phyloP scores from a whole-genome alignment of 2,797 vertebrate genomes.

The Melanotaenia pygmaea region DNA sequence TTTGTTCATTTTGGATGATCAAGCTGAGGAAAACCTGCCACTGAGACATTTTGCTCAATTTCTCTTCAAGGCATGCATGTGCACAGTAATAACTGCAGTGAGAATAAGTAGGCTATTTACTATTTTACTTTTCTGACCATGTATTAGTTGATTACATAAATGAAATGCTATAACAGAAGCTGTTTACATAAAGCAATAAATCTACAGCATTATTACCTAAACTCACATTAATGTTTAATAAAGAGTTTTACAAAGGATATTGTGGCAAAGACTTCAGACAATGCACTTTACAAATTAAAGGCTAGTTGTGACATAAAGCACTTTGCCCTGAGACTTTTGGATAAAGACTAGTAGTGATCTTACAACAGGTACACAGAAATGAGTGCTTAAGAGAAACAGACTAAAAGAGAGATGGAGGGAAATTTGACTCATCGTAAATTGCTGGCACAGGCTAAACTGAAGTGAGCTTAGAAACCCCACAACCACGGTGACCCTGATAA shows the following conservation, averaged over 20 bases:
- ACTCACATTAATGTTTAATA: slow-evolving; percentile 31
- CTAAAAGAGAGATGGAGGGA: slow-evolving; percentile 18
- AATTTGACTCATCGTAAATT: slow-evolving; percentile 63
- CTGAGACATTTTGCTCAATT: neutral
- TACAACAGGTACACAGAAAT: neutral
- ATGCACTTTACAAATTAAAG: neutral
- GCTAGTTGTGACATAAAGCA: neutral
- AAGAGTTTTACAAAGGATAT: slow-evolving; percentile 39
- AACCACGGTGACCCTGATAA: slow-evolving; percentile 40
- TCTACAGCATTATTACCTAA: slow-evolving; percentile 40
- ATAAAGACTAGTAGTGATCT: neutral
- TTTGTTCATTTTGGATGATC: neutral
- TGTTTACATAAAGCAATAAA: slow-evolving; percentile 21
- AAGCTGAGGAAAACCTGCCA: neutral
- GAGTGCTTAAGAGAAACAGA: slow-evolving; percentile 35
- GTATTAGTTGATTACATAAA: neutral
- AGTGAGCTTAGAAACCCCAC: slow-evolving; percentile 37
- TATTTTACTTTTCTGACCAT: slow-evolving; percentile 23
- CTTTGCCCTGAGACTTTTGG: neutral
- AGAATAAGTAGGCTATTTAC: neutral
- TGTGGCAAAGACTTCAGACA: neutral
- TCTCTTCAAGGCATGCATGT: neutral
- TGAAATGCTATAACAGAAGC: slow-evolving; percentile 17
- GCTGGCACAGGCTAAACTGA: slow-evolving; percentile 46
- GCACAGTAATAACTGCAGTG: neutral